phyloP scores from a whole-genome alignment of 2,797 vertebrate genomes.

The Hoplostethus mediterraneus region DNA sequence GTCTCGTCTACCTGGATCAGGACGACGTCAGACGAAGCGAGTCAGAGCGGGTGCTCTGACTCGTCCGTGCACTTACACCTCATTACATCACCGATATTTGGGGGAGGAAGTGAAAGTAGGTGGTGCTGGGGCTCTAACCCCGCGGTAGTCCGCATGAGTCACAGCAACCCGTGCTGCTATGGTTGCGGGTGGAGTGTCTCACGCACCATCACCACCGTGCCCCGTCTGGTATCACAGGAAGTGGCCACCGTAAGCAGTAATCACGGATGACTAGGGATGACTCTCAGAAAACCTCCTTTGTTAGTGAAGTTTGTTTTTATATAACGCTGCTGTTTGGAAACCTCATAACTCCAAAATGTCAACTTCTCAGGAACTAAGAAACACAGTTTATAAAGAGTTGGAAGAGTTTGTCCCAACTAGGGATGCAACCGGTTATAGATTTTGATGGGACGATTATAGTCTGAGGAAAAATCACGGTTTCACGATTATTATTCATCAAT shows the following conservation, averaged over 20 bases:
- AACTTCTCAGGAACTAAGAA: too few species aligned
- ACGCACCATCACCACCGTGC: constrained; percentile 16
- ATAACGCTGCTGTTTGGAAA: too few species aligned
- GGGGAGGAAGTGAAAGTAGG: constrained; percentile 55
- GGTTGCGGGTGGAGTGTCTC: constrained; percentile 30
- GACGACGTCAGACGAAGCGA: constrained; percentile 30
- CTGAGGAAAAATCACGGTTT: too few species aligned
- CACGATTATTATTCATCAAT: too few species aligned
- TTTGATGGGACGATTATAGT: too few species aligned
- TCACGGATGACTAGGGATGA: constrained; percentile 25
- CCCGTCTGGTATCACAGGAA: constrained; percentile 51
- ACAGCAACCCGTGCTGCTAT: constrained; percentile 38
- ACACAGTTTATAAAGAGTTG: too few species aligned
- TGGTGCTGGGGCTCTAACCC: constrained; percentile 47
- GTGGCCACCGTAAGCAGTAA: constrained; percentile 10
- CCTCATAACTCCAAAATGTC: too few species aligned
- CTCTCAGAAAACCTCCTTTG: constrained; percentile 1
- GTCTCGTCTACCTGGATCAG: constrained; percentile 19
- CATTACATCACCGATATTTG: constrained; percentile 74
- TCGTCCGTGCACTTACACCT: constrained; percentile 63
- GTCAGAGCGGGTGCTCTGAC: too few species aligned
- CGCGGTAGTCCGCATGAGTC: constrained; percentile 61
- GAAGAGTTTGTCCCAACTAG: too few species aligned
- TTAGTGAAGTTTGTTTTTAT: background rate
- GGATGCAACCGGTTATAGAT: too few species aligned